Conservation (phyloP, 2,888 invertebrate genomes). For the Busseola fusca region DNA sequence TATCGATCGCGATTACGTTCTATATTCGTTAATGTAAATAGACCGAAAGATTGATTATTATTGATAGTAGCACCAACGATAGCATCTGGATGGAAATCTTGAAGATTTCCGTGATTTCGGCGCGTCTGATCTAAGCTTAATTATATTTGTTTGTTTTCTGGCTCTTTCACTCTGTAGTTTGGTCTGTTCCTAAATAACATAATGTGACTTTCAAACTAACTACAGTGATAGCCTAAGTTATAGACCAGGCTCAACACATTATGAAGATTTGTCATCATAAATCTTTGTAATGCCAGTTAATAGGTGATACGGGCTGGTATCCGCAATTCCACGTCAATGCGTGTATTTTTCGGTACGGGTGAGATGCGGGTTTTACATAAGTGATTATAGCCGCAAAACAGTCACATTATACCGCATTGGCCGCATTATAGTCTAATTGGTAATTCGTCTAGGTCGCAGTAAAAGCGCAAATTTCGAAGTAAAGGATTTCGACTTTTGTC, state of each 20-base stretch:
- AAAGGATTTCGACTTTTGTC: no score
- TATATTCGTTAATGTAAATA: slow-evolving; percentile 11
- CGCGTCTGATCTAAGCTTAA: slow-evolving; percentile 29
- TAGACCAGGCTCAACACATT: not conserved
- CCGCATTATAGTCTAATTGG: no score
- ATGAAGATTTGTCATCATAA: not conserved
- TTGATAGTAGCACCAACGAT: slow-evolving; percentile 21
- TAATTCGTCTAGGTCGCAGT: no score
- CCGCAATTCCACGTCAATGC: no score
- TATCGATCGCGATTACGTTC: slow-evolving; percentile 27
- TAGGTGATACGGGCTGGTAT: no score
- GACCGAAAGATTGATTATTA: slow-evolving; percentile 30
- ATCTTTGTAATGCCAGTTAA: not conserved
- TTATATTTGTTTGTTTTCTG: slow-evolving; percentile 7
- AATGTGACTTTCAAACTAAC: not conserved
- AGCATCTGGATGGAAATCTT: slow-evolving; percentile 45
- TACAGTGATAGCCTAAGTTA: not conserved
- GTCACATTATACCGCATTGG: no score
- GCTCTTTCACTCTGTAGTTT: not conserved
- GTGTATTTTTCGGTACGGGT: no score
- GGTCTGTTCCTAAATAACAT: not conserved
- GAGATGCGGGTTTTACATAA: no score
- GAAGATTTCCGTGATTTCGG: slow-evolving; percentile 30
- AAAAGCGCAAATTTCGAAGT: no score
- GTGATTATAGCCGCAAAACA: no score